Conservation (phyloP, 2,888 invertebrate genomes). For the Oasisia sp. region DNA sequence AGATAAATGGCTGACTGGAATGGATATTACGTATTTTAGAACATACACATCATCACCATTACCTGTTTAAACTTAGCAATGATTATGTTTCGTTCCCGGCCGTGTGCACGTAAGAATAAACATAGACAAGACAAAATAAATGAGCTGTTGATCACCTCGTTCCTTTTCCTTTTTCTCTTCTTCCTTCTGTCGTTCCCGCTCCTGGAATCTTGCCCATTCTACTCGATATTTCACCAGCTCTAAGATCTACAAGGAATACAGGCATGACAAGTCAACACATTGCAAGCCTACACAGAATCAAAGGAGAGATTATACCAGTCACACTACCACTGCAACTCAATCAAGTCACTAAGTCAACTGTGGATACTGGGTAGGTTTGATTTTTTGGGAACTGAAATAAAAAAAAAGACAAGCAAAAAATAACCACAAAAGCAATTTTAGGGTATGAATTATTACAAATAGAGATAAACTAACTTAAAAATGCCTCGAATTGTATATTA, state of each 20-base stretch:
- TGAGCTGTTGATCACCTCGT: conserved; percentile 70
- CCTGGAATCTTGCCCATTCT: conserved; percentile 96
- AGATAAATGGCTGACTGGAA: too few species aligned
- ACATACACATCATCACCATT: background rate
- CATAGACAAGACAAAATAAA: background rate
- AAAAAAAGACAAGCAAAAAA: too few species aligned
- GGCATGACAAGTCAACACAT: background rate
- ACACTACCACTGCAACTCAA: too few species aligned
- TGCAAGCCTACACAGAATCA: background rate
- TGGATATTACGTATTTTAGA: too few species aligned
- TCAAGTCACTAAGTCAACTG: too few species aligned
- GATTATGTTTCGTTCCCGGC: background rate
- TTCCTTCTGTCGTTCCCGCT: conserved; percentile 89
- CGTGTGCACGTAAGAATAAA: background rate
- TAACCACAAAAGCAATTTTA: too few species aligned
- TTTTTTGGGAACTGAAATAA: too few species aligned
- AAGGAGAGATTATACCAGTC: background rate
- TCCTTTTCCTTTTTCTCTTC: conserved; percentile 96
- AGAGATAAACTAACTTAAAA: background rate
- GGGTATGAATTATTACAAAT: background rate
- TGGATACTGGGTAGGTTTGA: too few species aligned
- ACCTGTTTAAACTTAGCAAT: conserved; percentile 19
- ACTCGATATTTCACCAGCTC: conserved; percentile 94
- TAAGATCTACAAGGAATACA: conserved; percentile 65
- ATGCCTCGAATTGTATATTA: too few species aligned